phyloP scores from a whole-genome alignment of 2,888 invertebrate genomes.

The Tenthredo livida region DNA sequence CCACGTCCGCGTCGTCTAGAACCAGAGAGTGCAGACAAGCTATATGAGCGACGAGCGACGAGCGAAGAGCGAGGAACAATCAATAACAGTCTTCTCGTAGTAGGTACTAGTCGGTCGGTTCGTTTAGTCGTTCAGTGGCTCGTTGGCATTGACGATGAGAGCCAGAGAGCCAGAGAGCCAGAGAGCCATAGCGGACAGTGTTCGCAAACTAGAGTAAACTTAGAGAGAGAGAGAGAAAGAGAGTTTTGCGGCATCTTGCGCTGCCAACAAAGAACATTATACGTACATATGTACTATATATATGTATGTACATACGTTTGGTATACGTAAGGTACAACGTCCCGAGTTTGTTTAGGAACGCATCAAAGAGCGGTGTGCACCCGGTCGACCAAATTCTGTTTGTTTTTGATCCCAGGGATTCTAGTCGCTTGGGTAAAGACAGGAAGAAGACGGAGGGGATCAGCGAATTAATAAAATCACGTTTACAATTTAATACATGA shows the following conservation, averaged over 20 bases:
- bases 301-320: background rate
- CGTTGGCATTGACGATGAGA: background rate
- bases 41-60: background rate
- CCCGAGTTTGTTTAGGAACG: slow-evolving; percentile 29
- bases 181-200: background rate
- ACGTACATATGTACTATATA: too few species aligned
- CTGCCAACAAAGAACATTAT: background rate
- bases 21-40: slow-evolving; percentile 4
- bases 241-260: background rate
- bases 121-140: background rate
- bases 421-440: background rate
- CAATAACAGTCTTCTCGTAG: slow-evolving; percentile 4
- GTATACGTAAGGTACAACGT: background rate
- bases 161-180: background rate
- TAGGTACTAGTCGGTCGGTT: background rate
- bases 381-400: slow-evolving; percentile 14
- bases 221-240: background rate
- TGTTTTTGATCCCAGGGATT: slow-evolving; percentile 18
- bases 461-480: slow-evolving; percentile 7
- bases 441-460: background rate
- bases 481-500: background rate
- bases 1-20: background rate
- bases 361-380: slow-evolving; percentile 9
- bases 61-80: slow-evolving; percentile 11
- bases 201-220: slow-evolving; percentile 22